These are phyloP conservation scores for Cerastoderma edule DNA, from an alignment of 2,888 invertebrate genomes.

Conservation along the genomic window DNA sequence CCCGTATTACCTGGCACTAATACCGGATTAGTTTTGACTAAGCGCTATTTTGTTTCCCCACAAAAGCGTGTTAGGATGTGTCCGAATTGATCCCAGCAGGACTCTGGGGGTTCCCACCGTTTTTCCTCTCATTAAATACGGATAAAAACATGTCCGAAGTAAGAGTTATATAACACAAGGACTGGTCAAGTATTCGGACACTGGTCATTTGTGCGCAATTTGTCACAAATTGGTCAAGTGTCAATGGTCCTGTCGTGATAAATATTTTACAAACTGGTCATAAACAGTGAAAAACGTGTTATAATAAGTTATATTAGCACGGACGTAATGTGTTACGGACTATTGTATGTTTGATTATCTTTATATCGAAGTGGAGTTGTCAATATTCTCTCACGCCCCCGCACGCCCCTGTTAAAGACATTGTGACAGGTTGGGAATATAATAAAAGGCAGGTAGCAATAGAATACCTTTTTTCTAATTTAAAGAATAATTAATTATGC, in stretches of 20 bases:
- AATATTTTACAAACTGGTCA: slow-evolving; percentile 25
- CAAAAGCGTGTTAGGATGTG: slow-evolving; percentile 12
- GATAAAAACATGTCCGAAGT: slow-evolving; percentile 23
- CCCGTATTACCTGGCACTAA: slow-evolving; percentile 6
- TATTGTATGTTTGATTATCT: background rate
- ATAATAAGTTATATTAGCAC: slow-evolving; percentile 19
- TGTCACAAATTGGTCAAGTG: slow-evolving; percentile 31
- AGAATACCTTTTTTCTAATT: too few species aligned
- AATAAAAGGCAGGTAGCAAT: too few species aligned
- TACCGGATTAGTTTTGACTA: slow-evolving; percentile 2
- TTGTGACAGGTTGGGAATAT: too few species aligned
- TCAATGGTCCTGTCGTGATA: slow-evolving; percentile 5
- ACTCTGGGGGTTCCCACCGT: slow-evolving; percentile 6
- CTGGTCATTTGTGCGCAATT: slow-evolving; percentile 11
- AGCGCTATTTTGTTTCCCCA: slow-evolving; percentile 8
- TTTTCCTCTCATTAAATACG: slow-evolving; percentile 18
- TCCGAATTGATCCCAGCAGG: slow-evolving; percentile 5
- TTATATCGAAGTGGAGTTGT: background rate
- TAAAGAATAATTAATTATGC: too few species aligned
- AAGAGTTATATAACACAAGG: background rate
- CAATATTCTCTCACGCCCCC: too few species aligned
- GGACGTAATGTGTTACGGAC: background rate
- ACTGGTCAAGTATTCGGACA: slow-evolving; percentile 24
- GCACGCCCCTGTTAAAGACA: too few species aligned
- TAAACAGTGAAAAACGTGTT: slow-evolving; percentile 8